Conservation (phyloP, 2,888 invertebrate genomes). For the Dasysyrphus albostriatus region DNA sequence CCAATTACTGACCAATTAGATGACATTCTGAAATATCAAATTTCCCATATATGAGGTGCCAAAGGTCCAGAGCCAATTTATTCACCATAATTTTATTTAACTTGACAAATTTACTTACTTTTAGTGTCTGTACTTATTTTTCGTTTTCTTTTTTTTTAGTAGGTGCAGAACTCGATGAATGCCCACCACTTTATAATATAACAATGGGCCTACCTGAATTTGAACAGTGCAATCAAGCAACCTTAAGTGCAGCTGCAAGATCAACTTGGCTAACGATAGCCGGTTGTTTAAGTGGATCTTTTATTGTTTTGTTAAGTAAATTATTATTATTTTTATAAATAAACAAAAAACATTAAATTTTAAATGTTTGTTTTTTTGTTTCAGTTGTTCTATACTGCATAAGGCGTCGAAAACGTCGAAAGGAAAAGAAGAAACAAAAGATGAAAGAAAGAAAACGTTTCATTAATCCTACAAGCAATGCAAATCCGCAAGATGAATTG, state of each 20-base stretch:
- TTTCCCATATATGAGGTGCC: too few species aligned
- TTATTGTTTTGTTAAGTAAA: slow-evolving; percentile 79
- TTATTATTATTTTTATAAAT: slow-evolving; percentile 6
- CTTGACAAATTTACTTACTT: too few species aligned
- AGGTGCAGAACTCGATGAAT: slow-evolving; percentile 77
- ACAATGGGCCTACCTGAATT: slow-evolving; percentile 80
- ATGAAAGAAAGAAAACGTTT: slow-evolving; percentile 65
- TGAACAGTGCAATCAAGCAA: slow-evolving; percentile 77
- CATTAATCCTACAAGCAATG: slow-evolving; percentile 54
- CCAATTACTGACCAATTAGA: too few species aligned
- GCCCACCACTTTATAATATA: slow-evolving; percentile 81
- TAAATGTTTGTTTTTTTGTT: slow-evolving; percentile 17
- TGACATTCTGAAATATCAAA: too few species aligned
- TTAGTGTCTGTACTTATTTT: not conserved
- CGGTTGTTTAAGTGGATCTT: slow-evolving; percentile 78
- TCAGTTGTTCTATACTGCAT: slow-evolving; percentile 80
- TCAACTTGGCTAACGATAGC: slow-evolving; percentile 80
- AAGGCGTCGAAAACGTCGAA: slow-evolving; percentile 78
- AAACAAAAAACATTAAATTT: not conserved
- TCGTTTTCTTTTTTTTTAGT: slow-evolving; percentile 77
- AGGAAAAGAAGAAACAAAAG: slow-evolving; percentile 64
- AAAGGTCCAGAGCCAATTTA: too few species aligned
- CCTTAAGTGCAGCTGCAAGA: slow-evolving; percentile 78
- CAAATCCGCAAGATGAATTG: slow-evolving; percentile 56
- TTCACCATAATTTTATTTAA: too few species aligned